phyloP scores from a whole-genome alignment of 2,888 invertebrate genomes.

The Oxycera nigricornis region DNA sequence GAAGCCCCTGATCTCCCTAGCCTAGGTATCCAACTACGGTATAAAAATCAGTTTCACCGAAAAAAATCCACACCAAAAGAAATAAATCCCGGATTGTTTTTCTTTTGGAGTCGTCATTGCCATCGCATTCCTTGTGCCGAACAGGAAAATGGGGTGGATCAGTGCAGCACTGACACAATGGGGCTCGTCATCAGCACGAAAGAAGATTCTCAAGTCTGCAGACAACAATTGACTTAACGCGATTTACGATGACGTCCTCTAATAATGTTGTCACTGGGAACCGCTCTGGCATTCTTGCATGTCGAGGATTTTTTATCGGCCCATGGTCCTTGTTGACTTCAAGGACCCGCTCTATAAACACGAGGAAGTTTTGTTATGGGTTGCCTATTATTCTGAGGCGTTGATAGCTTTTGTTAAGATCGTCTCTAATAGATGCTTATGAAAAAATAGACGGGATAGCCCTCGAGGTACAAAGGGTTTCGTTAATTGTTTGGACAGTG shows the following conservation, averaged over 20 bases:
- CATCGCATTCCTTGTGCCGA: not conserved
- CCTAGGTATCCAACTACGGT: not conserved
- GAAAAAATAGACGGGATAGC: slow-evolving; percentile 7
- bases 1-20: not conserved
- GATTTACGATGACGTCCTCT: slow-evolving; percentile 49
- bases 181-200: slow-evolving; percentile 6
- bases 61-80: not conserved
- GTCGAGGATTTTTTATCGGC: not conserved
- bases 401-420: slow-evolving; percentile 28
- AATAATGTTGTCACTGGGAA: slow-evolving; percentile 46
- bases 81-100: not conserved
- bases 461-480: slow-evolving; percentile 20
- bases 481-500: not conserved
- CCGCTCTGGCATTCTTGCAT: not conserved
- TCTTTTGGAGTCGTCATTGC: not conserved
- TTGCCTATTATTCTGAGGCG: slow-evolving; percentile 1
- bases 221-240: slow-evolving; percentile 50
- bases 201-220: slow-evolving; percentile 17
- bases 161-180: not conserved
- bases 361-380: not conserved
- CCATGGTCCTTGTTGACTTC: slow-evolving; percentile 2
- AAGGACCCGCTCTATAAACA: slow-evolving; percentile 16
- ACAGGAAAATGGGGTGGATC: not conserved
- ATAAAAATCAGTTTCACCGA: not conserved
- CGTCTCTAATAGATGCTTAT: not conserved